phyloP scores from a whole-genome alignment of 1,140 invertebrate genomes.

The Cylas formicarius region DNA sequence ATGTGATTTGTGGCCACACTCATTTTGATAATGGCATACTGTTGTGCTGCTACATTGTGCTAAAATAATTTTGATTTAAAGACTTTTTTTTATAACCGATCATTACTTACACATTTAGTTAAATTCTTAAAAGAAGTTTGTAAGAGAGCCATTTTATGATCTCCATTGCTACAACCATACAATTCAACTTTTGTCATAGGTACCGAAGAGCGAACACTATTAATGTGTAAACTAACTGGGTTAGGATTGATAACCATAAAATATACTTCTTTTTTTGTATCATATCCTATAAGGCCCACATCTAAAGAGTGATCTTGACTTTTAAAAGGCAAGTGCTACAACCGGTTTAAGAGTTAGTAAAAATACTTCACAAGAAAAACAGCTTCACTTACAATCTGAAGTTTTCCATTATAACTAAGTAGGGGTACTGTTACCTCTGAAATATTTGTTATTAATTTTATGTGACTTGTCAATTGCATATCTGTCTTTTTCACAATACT shows the following conservation, averaged over 20 bases:
- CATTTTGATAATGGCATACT: slow-evolving; percentile 68
- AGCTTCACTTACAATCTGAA: slow-evolving; percentile 48
- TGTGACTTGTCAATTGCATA: slow-evolving; percentile 56
- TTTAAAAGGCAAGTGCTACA: slow-evolving; percentile 46
- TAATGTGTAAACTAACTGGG: slow-evolving; percentile 62
- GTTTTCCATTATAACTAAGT: slow-evolving; percentile 66
- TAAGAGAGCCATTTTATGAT: slow-evolving; percentile 45
- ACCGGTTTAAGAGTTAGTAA: slow-evolving; percentile 7
- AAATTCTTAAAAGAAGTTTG: slow-evolving; percentile 46
- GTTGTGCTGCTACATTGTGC: slow-evolving; percentile 54
- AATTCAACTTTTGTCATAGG: slow-evolving; percentile 59
- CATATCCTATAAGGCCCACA: slow-evolving; percentile 67
- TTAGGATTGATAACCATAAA: slow-evolving; percentile 72
- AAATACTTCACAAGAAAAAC: not conserved
- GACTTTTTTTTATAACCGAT: slow-evolving; percentile 3
- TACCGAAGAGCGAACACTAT: slow-evolving; percentile 61
- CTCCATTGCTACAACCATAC: slow-evolving; percentile 62
- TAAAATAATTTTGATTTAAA: slow-evolving; percentile 30
- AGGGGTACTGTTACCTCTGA: slow-evolving; percentile 63
- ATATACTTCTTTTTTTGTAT: slow-evolving; percentile 57
- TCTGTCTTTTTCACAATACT: slow-evolving; percentile 47
- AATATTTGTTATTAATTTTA: slow-evolving; percentile 66
- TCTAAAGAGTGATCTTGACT: slow-evolving; percentile 55
- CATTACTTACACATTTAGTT: slow-evolving; percentile 41
- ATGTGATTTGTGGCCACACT: slow-evolving; percentile 59